Conservation (phyloP, 2,113 vertebrate genomes). For the Cnemophilus loriae region DNA sequence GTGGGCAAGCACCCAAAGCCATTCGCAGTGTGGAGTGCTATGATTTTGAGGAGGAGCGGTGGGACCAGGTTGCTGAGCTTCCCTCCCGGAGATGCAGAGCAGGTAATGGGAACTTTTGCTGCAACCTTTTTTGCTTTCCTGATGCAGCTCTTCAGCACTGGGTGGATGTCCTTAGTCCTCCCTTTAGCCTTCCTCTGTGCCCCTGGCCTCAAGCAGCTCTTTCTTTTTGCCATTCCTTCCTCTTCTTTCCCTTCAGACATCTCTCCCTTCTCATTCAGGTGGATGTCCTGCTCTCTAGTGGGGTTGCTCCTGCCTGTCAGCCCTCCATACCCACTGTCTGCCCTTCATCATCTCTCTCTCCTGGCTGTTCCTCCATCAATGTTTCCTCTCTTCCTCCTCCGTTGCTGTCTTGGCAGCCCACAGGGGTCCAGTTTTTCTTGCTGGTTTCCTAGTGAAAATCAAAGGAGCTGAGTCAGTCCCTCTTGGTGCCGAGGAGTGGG, state of each 20-base stretch:
- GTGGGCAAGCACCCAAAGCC: constrained; percentile 93
- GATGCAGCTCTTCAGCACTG: neutral
- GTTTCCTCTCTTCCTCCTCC: neutral
- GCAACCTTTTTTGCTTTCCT: neutral
- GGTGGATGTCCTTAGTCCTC: neutral
- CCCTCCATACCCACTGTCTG: neutral
- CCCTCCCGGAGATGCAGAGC: constrained; percentile 92
- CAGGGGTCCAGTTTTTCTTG: neutral
- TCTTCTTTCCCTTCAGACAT: neutral
- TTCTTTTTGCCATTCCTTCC: neutral
- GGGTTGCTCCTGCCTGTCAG: neutral
- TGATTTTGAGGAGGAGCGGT: constrained; percentile 93
- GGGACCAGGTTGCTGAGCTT: constrained; percentile 94
- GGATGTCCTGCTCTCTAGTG: neutral
- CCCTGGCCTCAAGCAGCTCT: neutral
- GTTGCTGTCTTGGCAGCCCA: neutral
- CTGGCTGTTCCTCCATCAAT: neutral
- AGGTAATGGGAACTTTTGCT: constrained; percentile 66
- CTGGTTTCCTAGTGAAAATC: neutral
- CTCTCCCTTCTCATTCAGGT: neutral
- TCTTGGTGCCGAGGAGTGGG: neutral
- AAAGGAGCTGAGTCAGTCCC: neutral
- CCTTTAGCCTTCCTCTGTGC: neutral
- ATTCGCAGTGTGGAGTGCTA: constrained; percentile 97
- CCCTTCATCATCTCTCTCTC: neutral